Evolutionary conservation across 1,140 invertebrate genomes (phyloP), one percentile per base, ranked within the genome.

Genomic region (Camponotus vicinus): DNA sequence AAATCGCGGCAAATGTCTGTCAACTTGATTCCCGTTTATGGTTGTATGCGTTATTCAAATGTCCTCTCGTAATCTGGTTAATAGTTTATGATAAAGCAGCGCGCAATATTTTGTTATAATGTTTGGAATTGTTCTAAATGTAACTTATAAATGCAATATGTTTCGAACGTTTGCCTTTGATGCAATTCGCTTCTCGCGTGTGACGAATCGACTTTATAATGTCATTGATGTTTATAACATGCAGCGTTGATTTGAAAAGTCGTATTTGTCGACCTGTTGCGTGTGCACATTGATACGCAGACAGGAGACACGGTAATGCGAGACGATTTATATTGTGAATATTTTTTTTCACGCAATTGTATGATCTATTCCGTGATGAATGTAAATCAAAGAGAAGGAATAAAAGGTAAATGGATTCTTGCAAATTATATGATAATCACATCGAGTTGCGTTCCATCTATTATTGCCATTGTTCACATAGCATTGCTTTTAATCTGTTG

Each of bases 171-270:
- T 61, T 34, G 52, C 49, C 69, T 83, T 75, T 40, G 55, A 45
- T 4, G 55, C 18, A 18, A 34, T 15, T 45, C 18, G 7, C 21
- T 83, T 21, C 18, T 55, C 37, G 37, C 37, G 21, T 52, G 7
- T 73, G 27, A 82, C 37, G 27, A 49, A 61, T 75, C 45, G 40
- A 32, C 34, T 75, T 61, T 52, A 61, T 45, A 42, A 63, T 75
- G 61, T 75, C 40, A 75, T 83, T 83, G 73, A 83, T 83, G 73
- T 83, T 83, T 83, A 83, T 83, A 83, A 49, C 27, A 32, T 32
- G 69, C 69, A 73, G 40, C 52, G 69, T 73, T 75, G 55, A 83
- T 75, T 73, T 73, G 55, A 61, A 83, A 75, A 83, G 27, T 83
- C 27, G 15, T 42, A 57, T 80, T 70, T 80, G 64, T 42, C 40